A percentile compares a stretch with the other conserved stretches of the same genome.
Conservation (phyloP, 2,113 vertebrate species). For the Notothenia coriiceps region DNA sequence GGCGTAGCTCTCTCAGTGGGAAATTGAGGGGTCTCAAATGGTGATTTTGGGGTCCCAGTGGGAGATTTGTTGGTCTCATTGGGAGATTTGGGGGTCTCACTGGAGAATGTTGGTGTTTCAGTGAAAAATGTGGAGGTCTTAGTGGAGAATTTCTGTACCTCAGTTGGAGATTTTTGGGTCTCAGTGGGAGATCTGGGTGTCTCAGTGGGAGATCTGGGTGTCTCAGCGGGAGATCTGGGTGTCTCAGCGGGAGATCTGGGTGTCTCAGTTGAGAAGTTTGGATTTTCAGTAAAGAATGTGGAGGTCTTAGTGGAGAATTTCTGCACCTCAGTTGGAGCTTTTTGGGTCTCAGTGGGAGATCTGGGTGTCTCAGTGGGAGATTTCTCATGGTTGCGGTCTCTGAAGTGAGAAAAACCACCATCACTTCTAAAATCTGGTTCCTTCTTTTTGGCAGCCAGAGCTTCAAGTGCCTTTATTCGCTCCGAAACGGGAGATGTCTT, state of each 20-base stretch:
- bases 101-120: constrained; percentile 8
- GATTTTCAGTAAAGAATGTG: constrained; percentile 1
- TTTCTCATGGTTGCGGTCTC: constrained; percentile 77
- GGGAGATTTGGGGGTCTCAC: neutral
- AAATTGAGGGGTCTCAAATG: neutral
- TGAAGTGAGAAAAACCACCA: constrained; percentile 65
- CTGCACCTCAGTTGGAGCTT: neutral
- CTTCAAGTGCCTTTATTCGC: constrained; percentile 85
- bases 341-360: neutral
- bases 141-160: neutral
- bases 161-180: neutral
- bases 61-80: neutral
- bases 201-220: neutral
- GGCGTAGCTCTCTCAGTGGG: constrained; percentile 7
- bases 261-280: constrained; percentile 4
- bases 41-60: neutral
- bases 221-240: constrained; percentile 4
- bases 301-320: neutral
- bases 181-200: neutral
- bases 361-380: constrained; percentile 47
- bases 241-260: neutral
- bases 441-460: constrained; percentile 76
- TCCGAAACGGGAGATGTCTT: constrained; percentile 85
- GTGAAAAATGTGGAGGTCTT: neutral
- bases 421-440: constrained; percentile 79